Percentiles rank a stretch among this genome's conserved stretches.
phyloP scores from a whole-genome alignment of 2,888 invertebrate species.

The Dorcus hopei region DNA sequence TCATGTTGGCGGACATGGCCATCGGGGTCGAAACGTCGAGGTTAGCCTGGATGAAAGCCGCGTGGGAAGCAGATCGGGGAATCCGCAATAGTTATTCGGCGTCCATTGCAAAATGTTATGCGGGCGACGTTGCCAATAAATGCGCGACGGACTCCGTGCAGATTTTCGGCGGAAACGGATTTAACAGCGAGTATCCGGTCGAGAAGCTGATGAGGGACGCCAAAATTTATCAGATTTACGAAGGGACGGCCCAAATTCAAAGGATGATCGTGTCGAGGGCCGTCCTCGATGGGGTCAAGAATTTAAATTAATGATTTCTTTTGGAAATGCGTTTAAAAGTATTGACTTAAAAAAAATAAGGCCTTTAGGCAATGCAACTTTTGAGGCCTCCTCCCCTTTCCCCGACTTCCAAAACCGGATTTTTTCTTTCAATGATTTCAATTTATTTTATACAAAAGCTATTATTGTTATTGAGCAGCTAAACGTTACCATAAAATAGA shows the following conservation, averaged over 20 bases:
- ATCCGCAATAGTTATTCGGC: constrained; percentile 78
- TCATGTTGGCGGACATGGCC: constrained; percentile 94
- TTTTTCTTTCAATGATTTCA: too few species aligned
- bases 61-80: constrained; percentile 87
- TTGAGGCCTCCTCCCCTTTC: too few species aligned
- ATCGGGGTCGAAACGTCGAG: constrained; percentile 84
- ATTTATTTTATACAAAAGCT: too few species aligned
- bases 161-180: constrained; percentile 93
- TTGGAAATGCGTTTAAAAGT: too few species aligned
- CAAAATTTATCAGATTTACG: constrained; percentile 97
- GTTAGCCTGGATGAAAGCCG: constrained; percentile 79
- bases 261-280: constrained; percentile 86
- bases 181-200: constrained; percentile 95
- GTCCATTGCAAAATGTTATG: constrained; percentile 90
- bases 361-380: too few species aligned
- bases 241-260: constrained; percentile 97
- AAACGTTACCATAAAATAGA: too few species aligned
- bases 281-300: constrained; percentile 52
- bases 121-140: constrained; percentile 93
- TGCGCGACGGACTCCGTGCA: constrained; percentile 48
- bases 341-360: too few species aligned
- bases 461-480: too few species aligned
- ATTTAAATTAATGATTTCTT: too few species aligned
- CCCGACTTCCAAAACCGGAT: too few species aligned
- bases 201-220: constrained; percentile 99